phyloP scores from a whole-genome alignment of 2,113 vertebrate genomes.

The Antigone vipio region DNA sequence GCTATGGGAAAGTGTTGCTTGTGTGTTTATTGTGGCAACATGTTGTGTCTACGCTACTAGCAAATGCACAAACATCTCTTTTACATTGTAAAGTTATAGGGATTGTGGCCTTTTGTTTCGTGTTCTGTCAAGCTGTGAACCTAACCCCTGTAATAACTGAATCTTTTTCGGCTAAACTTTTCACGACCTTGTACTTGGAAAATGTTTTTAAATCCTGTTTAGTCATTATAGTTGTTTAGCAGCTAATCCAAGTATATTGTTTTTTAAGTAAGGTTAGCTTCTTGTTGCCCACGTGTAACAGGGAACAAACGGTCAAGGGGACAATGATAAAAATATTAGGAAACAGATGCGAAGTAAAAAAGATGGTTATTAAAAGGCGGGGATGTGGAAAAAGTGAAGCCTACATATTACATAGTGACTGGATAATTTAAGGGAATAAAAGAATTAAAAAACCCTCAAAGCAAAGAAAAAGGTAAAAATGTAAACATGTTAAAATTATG shows the following conservation, averaged over 20 bases:
- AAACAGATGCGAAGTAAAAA: background rate
- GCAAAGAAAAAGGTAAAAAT: background rate
- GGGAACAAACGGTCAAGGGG: background rate
- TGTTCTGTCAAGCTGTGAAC: background rate
- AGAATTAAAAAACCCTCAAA: background rate
- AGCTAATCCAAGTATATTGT: background rate
- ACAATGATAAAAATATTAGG: background rate
- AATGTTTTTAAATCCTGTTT: constrained; percentile 11
- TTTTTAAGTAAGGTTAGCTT: background rate
- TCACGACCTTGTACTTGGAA: constrained; percentile 25
- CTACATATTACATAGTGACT: background rate
- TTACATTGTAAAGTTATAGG: background rate
- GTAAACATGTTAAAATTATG: background rate
- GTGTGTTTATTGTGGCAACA: background rate
- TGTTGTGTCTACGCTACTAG: background rate
- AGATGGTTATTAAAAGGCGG: fast-evolving
- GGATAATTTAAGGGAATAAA: background rate
- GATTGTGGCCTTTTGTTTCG: background rate
- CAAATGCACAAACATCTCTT: background rate
- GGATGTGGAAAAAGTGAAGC: background rate
- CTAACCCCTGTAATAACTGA: background rate
- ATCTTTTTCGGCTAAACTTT: constrained; percentile 8
- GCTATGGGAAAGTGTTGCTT: background rate
- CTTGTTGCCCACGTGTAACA: background rate
- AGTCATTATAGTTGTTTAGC: background rate